Percentiles rank a stretch among this genome's conserved stretches.
Conservation (phyloP, 2,888 invertebrate genomes). For the Ptilodon capucinus region DNA sequence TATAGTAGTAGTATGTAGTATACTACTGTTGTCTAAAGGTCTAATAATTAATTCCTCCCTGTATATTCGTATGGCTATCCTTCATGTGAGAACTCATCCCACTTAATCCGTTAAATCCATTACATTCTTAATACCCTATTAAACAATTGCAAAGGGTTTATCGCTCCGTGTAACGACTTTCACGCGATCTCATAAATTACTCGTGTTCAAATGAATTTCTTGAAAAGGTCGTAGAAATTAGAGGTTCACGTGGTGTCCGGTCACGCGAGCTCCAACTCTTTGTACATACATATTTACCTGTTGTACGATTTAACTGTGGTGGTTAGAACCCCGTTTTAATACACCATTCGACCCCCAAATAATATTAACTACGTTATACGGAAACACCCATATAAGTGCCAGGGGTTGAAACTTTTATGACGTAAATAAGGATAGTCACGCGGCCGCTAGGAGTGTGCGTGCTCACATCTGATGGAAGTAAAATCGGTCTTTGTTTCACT, state of each 20-base stretch:
- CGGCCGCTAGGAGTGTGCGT: conserved; percentile 18
- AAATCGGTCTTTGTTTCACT: background rate
- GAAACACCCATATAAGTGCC: conserved; percentile 27
- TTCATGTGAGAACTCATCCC: background rate
- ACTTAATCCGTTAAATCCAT: background rate
- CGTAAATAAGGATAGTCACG: conserved; percentile 25
- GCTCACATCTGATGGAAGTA: conserved; percentile 6
- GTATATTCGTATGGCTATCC: background rate
- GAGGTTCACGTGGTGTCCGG: conserved; percentile 70
- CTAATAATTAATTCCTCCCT: no score
- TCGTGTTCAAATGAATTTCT: conserved; percentile 72
- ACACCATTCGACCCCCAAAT: conserved; percentile 27
- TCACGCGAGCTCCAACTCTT: conserved; percentile 67
- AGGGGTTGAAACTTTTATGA: conserved; percentile 23
- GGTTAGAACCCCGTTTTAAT: conserved; percentile 36
- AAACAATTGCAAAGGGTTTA: conserved; percentile 61
- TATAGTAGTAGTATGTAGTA: no score
- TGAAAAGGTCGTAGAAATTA: conserved; percentile 79
- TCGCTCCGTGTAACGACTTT: conserved; percentile 44
- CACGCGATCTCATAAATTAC: conserved; percentile 69
- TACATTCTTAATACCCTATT: conserved; percentile 16
- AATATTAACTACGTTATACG: conserved; percentile 24
- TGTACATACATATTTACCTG: conserved; percentile 62
- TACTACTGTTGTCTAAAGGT: no score
- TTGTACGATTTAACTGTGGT: conserved; percentile 52